These are phyloP conservation scores for Pangasius krempfi DNA, from an alignment of 2,797 vertebrate genomes.

Conservation along the genomic window DNA sequence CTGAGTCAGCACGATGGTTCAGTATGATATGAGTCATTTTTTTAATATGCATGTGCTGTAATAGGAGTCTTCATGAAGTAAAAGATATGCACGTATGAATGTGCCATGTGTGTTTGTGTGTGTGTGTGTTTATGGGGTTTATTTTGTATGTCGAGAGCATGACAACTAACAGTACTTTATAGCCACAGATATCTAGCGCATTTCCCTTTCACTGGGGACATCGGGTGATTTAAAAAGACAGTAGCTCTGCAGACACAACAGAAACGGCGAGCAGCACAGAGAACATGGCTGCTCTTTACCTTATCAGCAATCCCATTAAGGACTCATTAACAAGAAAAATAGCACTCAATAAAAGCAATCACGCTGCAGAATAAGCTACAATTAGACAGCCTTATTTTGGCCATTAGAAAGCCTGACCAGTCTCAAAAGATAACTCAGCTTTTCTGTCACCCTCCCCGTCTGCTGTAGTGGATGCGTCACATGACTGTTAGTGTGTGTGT, in stretches of 20 bases:
- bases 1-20: not conserved
- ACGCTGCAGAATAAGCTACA: conserved; percentile 79
- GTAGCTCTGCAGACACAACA: conserved; percentile 31
- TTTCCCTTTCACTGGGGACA: conserved; percentile 57
- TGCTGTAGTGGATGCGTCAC: not conserved
- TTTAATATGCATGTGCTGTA: not conserved
- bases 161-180: not conserved
- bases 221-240: conserved; percentile 60
- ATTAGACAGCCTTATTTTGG: conserved; percentile 82
- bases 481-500: not conserved
- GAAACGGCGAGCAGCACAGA: conserved; percentile 51
- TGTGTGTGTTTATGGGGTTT: not conserved
- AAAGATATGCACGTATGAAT: conserved; percentile 21
- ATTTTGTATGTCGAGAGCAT: not conserved
- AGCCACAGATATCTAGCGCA: conserved; percentile 61
- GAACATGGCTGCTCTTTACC: conserved; percentile 64
- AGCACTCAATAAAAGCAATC: conserved; percentile 82
- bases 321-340: conserved; percentile 84
- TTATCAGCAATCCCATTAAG: conserved; percentile 78
- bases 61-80: not conserved
- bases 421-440: conserved; percentile 67
- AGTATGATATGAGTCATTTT: not conserved
- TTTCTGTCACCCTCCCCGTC: conserved; percentile 61
- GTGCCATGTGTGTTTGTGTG: not conserved
- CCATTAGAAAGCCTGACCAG: conserved; percentile 73